phyloP scores from a whole-genome alignment of 2,113 vertebrate species.

The Anguilla rostrata region DNA sequence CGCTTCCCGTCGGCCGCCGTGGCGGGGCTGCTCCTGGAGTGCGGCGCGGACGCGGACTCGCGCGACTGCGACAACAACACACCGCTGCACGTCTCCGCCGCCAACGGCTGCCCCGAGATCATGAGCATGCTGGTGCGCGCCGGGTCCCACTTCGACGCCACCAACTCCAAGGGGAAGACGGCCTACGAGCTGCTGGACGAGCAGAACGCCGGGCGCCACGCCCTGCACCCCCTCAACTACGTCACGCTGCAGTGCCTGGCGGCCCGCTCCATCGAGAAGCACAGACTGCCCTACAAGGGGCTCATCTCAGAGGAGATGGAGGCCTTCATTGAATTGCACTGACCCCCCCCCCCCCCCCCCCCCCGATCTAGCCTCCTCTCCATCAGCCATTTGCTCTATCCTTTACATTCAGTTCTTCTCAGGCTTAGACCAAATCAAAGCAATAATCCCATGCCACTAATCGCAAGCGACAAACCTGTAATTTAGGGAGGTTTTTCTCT shows the following conservation, averaged over 20 bases:
- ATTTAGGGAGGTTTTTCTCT: background rate
- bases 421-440: slow-evolving; percentile 29
- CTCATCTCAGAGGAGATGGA: slow-evolving; percentile 78
- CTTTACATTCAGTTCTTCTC: background rate
- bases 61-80: slow-evolving; percentile 81
- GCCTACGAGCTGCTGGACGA: slow-evolving; percentile 76
- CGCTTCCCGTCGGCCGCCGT: slow-evolving; percentile 73
- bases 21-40: slow-evolving; percentile 73
- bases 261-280: slow-evolving; percentile 73
- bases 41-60: slow-evolving; percentile 75
- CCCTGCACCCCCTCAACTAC: slow-evolving; percentile 76
- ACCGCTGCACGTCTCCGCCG: slow-evolving; percentile 71
- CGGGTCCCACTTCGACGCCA: slow-evolving; percentile 76
- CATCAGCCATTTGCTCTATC: background rate
- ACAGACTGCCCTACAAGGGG: slow-evolving; percentile 79
- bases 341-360: background rate
- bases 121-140: slow-evolving; percentile 75
- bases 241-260: slow-evolving; percentile 81
- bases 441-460: slow-evolving; percentile 23
- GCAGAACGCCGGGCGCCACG: slow-evolving; percentile 70
- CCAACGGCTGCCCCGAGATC: slow-evolving; percentile 72
- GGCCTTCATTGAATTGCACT: slow-evolving; percentile 79
- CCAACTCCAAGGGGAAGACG: slow-evolving; percentile 77
- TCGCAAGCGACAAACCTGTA: slow-evolving; percentile 1
- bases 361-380: background rate